Evolutionary conservation across 2,113 vertebrate species (phyloP).

Genomic region (Melanostigma gelatinosum): DNA sequence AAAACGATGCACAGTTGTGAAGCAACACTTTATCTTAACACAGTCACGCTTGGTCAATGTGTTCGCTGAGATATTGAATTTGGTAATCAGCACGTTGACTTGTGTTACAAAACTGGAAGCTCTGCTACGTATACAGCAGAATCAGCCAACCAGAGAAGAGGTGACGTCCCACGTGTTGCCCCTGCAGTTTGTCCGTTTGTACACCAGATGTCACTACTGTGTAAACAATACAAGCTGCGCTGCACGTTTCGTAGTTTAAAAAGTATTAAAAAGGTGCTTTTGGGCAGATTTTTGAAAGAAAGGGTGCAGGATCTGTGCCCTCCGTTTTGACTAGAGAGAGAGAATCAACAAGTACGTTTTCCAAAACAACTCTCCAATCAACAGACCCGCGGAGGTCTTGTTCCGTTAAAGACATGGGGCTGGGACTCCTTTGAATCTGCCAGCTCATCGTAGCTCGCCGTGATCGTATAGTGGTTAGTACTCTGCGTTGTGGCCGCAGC

Average conservation of each 20-base stretch:
- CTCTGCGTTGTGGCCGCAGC: constrained; percentile 89
- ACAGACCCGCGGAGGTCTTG: accelerated
- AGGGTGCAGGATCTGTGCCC: background rate
- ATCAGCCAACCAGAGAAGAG: constrained; percentile 56
- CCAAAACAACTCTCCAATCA: accelerated
- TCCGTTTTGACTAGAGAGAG: background rate
- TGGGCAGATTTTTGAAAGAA: background rate
- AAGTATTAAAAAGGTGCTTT: accelerated
- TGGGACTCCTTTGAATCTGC: accelerated
- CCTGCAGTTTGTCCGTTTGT: background rate
- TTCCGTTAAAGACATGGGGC: too few species aligned
- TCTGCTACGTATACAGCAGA: background rate
- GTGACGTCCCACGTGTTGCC: background rate
- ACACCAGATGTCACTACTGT: constrained; percentile 45
- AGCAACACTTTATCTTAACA: background rate
- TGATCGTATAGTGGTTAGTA: constrained; percentile 88
- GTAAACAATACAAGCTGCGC: background rate
- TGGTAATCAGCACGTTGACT: constrained; percentile 40
- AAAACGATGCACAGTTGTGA: too few species aligned
- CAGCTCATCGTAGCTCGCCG: constrained; percentile 80
- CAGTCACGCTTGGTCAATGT: accelerated
- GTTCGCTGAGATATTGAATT: constrained; percentile 5
- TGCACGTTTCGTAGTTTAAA: background rate
- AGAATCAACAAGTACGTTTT: background rate
- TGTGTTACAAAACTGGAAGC: constrained; percentile 59